These are phyloP conservation scores for Menidia beryllina DNA, from an alignment of 2,113 vertebrate genomes.

Conservation along the genomic window DNA sequence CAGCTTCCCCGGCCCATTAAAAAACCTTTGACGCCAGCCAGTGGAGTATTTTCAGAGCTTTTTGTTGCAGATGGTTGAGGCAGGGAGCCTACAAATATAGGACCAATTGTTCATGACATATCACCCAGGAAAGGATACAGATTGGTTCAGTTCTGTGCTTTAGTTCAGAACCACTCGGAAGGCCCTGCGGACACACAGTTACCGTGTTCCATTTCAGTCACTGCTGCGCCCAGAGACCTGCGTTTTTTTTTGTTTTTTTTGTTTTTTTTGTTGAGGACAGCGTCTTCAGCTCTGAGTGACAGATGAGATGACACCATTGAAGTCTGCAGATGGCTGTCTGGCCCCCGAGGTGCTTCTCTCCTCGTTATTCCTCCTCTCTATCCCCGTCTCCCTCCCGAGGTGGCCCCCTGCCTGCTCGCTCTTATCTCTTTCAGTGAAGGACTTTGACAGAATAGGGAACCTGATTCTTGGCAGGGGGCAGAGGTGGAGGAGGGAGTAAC, in stretches of 20 bases:
- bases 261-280: slow-evolving; percentile 36
- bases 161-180: slow-evolving; percentile 1
- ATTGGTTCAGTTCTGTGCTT: slow-evolving; percentile 20
- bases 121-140: slow-evolving; percentile 14
- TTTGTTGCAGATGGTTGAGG: slow-evolving; percentile 66
- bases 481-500: slow-evolving; percentile 59
- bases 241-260: slow-evolving; percentile 48
- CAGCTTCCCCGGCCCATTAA: slow-evolving; percentile 63
- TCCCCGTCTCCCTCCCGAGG: slow-evolving; percentile 35
- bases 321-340: slow-evolving; percentile 71
- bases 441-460: slow-evolving; percentile 79
- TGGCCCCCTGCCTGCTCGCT: slow-evolving; percentile 58
- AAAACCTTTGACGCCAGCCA: slow-evolving; percentile 72
- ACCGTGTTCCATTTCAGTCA: slow-evolving; percentile 25
- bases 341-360: slow-evolving; percentile 64
- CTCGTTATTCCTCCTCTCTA: slow-evolving; percentile 44
- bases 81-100: slow-evolving; percentile 56
- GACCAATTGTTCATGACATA: slow-evolving; percentile 5
- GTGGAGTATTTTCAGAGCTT: slow-evolving; percentile 78
- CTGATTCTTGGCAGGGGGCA: slow-evolving; percentile 69
- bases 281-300: slow-evolving; percentile 64
- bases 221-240: slow-evolving; percentile 14
- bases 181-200: slow-evolving; percentile 8
- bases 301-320: slow-evolving; percentile 66
- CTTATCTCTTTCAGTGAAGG: slow-evolving; percentile 72